Evolutionary conservation across 2,888 invertebrate genomes (phyloP).

Genomic region (Drosophila neonasuta): DNA sequence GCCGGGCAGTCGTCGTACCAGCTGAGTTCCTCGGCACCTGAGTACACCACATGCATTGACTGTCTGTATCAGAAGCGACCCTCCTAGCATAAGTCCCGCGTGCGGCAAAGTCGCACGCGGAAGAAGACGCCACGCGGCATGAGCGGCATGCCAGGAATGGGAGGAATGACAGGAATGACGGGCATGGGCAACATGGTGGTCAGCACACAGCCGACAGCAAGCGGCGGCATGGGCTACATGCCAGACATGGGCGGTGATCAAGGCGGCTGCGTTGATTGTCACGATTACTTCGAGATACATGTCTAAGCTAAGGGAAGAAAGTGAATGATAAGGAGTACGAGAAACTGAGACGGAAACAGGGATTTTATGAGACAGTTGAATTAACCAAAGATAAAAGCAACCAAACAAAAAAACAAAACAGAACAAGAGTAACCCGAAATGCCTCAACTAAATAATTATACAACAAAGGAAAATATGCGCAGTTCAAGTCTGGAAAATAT

Average conservation of each 20-base stretch:
- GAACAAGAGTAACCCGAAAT: slow-evolving; percentile 67
- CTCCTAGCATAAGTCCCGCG: slow-evolving; percentile 86
- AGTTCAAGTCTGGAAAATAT: slow-evolving; percentile 23
- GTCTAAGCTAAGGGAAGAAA: slow-evolving; percentile 81
- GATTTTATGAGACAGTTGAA: slow-evolving; percentile 20
- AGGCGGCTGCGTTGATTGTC: slow-evolving; percentile 82
- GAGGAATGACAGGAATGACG: no score
- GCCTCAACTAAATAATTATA: slow-evolving; percentile 68
- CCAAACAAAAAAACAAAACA: slow-evolving; percentile 6
- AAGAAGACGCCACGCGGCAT: slow-evolving; percentile 82
- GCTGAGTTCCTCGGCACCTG: slow-evolving; percentile 83
- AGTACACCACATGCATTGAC: slow-evolving; percentile 88
- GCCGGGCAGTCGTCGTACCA: slow-evolving; percentile 63
- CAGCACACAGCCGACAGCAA: slow-evolving; percentile 57
- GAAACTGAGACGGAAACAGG: slow-evolving; percentile 12
- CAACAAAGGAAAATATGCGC: slow-evolving; percentile 27
- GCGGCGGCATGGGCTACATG: slow-evolving; percentile 56
- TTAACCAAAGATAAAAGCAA: slow-evolving; percentile 66
- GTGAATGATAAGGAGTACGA: no score
- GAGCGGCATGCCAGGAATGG: slow-evolving; percentile 60
- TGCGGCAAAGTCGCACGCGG: slow-evolving; percentile 86
- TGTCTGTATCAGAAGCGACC: slow-evolving; percentile 87
- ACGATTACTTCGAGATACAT: slow-evolving; percentile 84
- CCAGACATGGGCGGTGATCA: slow-evolving; percentile 61
- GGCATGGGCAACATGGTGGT: slow-evolving; percentile 53